Evolutionary conservation across 2,888 invertebrate species (phyloP).

Genomic region (Xylota sylvarum): DNA sequence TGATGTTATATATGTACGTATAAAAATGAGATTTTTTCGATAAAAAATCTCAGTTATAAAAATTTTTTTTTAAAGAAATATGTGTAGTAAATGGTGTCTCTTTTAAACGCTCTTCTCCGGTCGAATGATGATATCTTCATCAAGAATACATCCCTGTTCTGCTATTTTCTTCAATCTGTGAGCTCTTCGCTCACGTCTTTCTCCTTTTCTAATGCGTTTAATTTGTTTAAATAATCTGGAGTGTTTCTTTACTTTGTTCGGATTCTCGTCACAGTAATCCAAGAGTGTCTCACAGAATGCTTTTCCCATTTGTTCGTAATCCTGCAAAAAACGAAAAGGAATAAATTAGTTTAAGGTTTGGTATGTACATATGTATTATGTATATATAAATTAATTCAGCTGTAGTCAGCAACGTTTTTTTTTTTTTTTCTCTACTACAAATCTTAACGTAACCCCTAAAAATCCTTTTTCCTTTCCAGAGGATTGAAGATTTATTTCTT

Average conservation of each 20-base stretch:
- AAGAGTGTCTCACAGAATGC: constrained; percentile 96
- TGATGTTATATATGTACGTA: not conserved
- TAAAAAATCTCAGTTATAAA: not conserved
- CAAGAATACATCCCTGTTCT: constrained; percentile 85
- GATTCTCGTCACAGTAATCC: constrained; percentile 95
- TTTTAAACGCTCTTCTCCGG: constrained; percentile 82
- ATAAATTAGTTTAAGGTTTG: constrained; percentile 7
- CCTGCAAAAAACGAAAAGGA: constrained; percentile 83
- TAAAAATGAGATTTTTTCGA: not conserved
- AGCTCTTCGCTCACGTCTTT: constrained; percentile 84
- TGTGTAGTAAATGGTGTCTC: constrained; percentile 5
- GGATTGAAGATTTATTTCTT: constrained; percentile 22
- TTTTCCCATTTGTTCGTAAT: constrained; percentile 93
- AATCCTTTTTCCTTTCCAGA: too few species aligned
- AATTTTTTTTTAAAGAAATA: too few species aligned
- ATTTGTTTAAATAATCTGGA: constrained; percentile 83
- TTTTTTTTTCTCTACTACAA: not conserved
- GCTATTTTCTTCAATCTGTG: constrained; percentile 85
- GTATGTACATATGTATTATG: not conserved
- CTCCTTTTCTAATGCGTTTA: constrained; percentile 84
- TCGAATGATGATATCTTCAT: constrained; percentile 82
- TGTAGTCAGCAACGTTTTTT: not conserved
- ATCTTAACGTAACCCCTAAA: not conserved
- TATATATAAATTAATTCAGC: not conserved
- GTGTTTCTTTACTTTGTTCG: constrained; percentile 89